Evolutionary conservation across 2,888 invertebrate species (phyloP), one percentile per base, ranked within the genome.

Genomic region (Chesias legatella): DNA sequence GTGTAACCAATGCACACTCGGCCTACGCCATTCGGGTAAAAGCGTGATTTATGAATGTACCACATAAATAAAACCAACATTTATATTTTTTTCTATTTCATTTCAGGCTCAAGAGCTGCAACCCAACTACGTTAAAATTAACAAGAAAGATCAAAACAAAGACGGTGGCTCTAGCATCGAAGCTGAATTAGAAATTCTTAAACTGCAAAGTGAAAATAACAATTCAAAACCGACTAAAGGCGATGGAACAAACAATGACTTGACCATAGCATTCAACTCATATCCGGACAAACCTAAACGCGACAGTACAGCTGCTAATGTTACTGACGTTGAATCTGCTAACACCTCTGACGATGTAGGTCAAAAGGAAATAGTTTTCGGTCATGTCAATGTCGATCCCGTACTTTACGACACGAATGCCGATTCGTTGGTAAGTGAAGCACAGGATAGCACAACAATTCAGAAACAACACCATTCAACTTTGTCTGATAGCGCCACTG

Each of bases 271-370:
- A 9, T 40, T 45, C 29, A 61, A 79, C 34, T 67, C 65, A 36
- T 66, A 72, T 46, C 67, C 68, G 7, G 88, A 86, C 23, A 88
- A 88, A 67, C 86, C 85, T 5, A 88, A 88, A 63, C 82, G 88
- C 36, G 83, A 88, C 56, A 86, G 81, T 56, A 68, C 77, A 33
- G 57, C 63, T 43, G 53, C 60, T 17, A 81, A 79, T 49, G 57
- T 63, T 39, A 74, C 73, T 35, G 71, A 72, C 51, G 48, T 55
- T 46, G 67, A 63, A 46, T 41, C 67, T 20, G 41, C 47, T 10
- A 70, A 62, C 33, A 58, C 58, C 17, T 60, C 64, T 17, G 84
- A 83, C 7, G 52, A 51, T 43, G 63, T 70, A 58, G 88, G 88
- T 53, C 84, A 88, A 67, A 84, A 86, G 54, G 88, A 88, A 68